Evolutionary conservation across 2,797 vertebrate genomes (phyloP).

Genomic region (Etheostoma nigrum): DNA sequence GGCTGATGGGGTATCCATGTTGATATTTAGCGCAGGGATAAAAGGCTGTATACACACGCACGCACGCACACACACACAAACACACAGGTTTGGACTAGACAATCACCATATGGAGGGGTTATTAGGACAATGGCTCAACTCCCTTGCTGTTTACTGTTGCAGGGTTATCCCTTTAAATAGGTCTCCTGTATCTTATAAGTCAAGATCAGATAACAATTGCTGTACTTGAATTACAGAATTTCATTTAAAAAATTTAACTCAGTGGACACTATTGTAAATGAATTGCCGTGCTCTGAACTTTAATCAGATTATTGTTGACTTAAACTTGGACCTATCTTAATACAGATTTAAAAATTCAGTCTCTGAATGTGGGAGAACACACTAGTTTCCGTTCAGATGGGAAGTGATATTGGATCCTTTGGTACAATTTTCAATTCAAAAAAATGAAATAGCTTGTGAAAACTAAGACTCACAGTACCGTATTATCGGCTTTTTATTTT

Average conservation of each 20-base stretch:
- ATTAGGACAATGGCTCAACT: constrained; percentile 39
- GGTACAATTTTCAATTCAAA: background rate
- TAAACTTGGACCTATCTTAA: constrained; percentile 5
- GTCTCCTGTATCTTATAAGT: constrained; percentile 39
- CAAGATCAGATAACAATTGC: constrained; percentile 20
- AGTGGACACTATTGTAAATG: background rate
- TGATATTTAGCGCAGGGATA: constrained; percentile 51
- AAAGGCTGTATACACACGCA: constrained; percentile 19
- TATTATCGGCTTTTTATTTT: constrained; percentile 11
- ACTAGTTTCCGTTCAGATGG: background rate
- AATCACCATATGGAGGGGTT: constrained; percentile 51
- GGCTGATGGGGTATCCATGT: constrained; percentile 43
- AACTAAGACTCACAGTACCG: background rate
- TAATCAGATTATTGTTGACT: background rate
- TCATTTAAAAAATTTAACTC: background rate
- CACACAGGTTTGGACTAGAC: constrained; percentile 25
- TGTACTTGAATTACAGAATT: background rate
- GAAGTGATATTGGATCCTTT: background rate
- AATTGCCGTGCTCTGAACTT: background rate
- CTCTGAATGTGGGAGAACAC: background rate
- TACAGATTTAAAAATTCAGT: background rate
- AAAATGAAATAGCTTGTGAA: background rate
- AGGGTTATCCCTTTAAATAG: constrained; percentile 65
- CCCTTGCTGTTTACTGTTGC: constrained; percentile 34
- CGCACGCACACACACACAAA: constrained; percentile 31